A percentile compares a stretch with the other conserved stretches of the same genome.
Evolutionary conservation across 2,113 vertebrate species (phyloP).

Genomic region (Zapus hudsonius): DNA sequence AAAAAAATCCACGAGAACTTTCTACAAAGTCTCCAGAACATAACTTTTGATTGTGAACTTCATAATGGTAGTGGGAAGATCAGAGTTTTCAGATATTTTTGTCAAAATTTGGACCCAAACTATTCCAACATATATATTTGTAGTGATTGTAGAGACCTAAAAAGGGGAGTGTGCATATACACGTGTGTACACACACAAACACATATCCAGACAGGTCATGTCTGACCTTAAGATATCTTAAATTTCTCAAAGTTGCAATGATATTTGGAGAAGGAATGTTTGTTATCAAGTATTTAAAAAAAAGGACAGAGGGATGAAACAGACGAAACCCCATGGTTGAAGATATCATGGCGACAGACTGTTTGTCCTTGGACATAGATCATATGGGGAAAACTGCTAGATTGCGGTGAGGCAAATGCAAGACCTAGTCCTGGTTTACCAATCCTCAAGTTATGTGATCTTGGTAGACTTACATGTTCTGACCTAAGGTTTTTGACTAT

Average conservation of each 20-base stretch:
- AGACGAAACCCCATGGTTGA: neutral
- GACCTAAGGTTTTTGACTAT: neutral
- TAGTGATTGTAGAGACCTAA: neutral
- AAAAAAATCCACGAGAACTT: constrained; percentile 5
- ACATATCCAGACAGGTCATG: neutral
- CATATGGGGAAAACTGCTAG: neutral
- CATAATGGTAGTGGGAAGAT: neutral
- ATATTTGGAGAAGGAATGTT: neutral
- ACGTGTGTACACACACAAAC: no score
- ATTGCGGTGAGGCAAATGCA: neutral
- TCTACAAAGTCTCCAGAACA: neutral
- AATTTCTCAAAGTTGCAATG: neutral
- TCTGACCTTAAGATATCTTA: neutral
- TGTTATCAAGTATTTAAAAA: neutral
- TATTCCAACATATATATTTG: neutral
- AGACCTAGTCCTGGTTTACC: neutral
- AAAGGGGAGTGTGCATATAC: neutral
- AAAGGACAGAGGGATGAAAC: neutral
- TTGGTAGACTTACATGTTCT: constrained; percentile 30
- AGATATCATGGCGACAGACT: neutral
- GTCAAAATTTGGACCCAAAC: constrained; percentile 11
- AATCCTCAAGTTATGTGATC: neutral
- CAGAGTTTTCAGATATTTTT: neutral
- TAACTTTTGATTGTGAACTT: constrained; percentile 10
- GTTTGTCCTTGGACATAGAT: neutral